phyloP scores from a whole-genome alignment of 2,797 vertebrate genomes.

The Schizopygopsis malacanthus region DNA sequence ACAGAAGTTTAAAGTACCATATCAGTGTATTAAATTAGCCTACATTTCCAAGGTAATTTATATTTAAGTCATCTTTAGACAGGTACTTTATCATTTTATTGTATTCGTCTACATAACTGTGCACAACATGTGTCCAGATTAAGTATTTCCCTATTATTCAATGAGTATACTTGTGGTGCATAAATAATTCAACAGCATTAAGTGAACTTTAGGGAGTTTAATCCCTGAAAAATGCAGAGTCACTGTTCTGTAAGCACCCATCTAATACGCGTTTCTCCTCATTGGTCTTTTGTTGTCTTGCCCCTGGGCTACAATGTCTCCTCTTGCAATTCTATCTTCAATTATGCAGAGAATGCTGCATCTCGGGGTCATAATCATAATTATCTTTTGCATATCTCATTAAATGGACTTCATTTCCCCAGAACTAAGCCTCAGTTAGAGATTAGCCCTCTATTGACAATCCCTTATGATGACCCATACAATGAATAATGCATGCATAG shows the following conservation, averaged over 20 bases:
- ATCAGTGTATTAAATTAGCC: neutral
- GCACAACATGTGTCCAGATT: neutral
- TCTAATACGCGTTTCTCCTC: slow-evolving; percentile 42
- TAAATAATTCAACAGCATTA: slow-evolving; percentile 53
- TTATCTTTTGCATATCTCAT: slow-evolving; percentile 66
- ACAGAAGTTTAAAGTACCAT: neutral
- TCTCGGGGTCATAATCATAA: slow-evolving; percentile 65
- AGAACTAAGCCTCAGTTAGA: slow-evolving; percentile 44
- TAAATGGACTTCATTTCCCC: slow-evolving; percentile 59
- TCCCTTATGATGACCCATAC: slow-evolving; percentile 29
- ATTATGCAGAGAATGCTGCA: slow-evolving; percentile 60
- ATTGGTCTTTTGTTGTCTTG: slow-evolving; percentile 57
- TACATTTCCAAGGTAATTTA: neutral
- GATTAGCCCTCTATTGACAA: slow-evolving; percentile 48
- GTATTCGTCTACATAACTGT: neutral
- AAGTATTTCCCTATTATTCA: neutral
- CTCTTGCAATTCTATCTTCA: slow-evolving; percentile 61
- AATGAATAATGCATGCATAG: slow-evolving; percentile 35
- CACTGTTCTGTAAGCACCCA: slow-evolving; percentile 42
- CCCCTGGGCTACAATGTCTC: slow-evolving; percentile 52
- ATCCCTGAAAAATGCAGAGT: slow-evolving; percentile 32
- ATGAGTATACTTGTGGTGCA: neutral
- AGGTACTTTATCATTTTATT: neutral
- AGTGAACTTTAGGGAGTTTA: slow-evolving; percentile 38
- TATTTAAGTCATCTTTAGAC: neutral